A percentile compares a stretch with the other conserved stretches of the same genome.
phyloP scores from a whole-genome alignment of 2,888 invertebrate species.

The Rhingia campestris region DNA sequence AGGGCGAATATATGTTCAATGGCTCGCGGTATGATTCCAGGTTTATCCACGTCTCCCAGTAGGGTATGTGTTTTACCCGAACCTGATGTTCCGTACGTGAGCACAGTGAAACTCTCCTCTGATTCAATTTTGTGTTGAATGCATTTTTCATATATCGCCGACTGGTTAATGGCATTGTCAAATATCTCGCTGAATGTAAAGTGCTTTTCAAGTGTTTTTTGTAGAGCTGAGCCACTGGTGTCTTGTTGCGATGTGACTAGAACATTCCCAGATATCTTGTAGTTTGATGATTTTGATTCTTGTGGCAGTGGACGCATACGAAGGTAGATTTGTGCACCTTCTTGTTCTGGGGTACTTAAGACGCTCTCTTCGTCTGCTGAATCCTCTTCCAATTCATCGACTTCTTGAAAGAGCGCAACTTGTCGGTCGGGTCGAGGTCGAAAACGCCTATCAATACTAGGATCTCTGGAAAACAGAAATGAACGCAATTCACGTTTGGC shows the following conservation, averaged over 20 bases:
- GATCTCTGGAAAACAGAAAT: constrained; percentile 79
- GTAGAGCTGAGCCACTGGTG: constrained; percentile 46
- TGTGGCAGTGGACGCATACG: constrained; percentile 79
- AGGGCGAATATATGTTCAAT: constrained; percentile 84
- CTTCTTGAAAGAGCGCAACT: constrained; percentile 77
- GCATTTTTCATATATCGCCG: constrained; percentile 79
- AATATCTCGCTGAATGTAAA: constrained; percentile 81
- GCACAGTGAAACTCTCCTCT: constrained; percentile 89
- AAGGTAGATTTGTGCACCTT: constrained; percentile 80
- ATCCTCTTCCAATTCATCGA: constrained; percentile 76
- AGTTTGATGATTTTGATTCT: constrained; percentile 74
- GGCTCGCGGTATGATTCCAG: constrained; percentile 87
- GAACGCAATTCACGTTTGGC: constrained; percentile 77
- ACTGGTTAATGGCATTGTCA: constrained; percentile 78
- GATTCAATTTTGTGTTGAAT: constrained; percentile 82
- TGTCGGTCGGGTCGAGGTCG: constrained; percentile 78
- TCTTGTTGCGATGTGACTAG: constrained; percentile 76
- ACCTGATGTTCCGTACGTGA: constrained; percentile 94
- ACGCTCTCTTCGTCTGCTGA: constrained; percentile 43
- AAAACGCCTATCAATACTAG: constrained; percentile 79
- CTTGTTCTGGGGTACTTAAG: constrained; percentile 68
- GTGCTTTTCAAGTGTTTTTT: constrained; percentile 79
- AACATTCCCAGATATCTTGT: constrained; percentile 76
- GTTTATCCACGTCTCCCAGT: constrained; percentile 85
- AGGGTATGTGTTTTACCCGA: constrained; percentile 94